Evolutionary conservation across 2,888 invertebrate species (phyloP), one percentile per base, ranked within the genome.

Genomic region (Lampropteryx suffumata): DNA sequence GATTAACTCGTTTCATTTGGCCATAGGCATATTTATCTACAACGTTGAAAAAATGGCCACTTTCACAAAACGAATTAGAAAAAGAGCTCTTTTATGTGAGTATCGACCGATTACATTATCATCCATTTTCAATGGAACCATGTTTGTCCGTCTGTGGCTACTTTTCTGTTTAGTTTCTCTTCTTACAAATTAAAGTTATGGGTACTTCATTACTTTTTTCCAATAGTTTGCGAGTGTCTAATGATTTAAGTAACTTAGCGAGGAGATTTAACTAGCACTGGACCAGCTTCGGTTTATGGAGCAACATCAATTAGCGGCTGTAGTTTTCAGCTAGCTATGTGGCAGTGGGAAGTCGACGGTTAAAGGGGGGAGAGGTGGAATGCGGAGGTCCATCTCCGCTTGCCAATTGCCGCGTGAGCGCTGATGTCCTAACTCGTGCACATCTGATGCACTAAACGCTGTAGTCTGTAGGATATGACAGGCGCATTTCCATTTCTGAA

Each of bases 271-370:
- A n/a, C n/a, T n/a, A 21, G 21, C 3, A 21, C 21, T 21, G 21
- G 24, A 2, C 24, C 24, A 24, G 7, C 5, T 32, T 37, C 12
- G 21, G 12, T 8, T 26, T 8, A 3, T 11, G 13, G 14, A 8
- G 17, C 51, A 47, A 47, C 27, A 55, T 44, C 40, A 36, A 48
- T 60, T 51, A 52, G 50, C 45, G 36, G 46, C 47, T 17, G 45
- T 42, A 30, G 13, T 41, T 34, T 43, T 40, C 8, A 39, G 26
- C 21, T 24, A 34, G 34, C 34, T 34, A 51, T 42, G 43, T 40
- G 50, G 60, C 57, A 55, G 71, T 78, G 70, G 80, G 81, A 81
- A 79, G 74, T 73, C 63, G 67, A 62, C 70, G 73, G 77, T 82
- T 82, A 76, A 61, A 50, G 64, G 64, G 70, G 71, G 73, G 67